These are phyloP conservation scores for Latrodectus hesperus DNA, from an alignment of 2,888 invertebrate genomes.

Conservation along the genomic window DNA sequence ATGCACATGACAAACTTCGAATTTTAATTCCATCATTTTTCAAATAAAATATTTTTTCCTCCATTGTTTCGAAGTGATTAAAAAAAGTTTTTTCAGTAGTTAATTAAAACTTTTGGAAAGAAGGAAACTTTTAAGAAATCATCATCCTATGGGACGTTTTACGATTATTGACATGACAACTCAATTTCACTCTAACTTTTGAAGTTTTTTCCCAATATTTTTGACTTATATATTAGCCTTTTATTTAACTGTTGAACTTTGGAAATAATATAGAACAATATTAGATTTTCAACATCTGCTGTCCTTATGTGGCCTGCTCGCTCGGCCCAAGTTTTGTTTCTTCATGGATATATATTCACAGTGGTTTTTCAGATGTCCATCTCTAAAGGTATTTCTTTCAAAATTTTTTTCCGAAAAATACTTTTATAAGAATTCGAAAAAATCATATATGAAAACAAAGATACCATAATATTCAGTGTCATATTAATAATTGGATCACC, in stretches of 20 bases:
- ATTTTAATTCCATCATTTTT: neutral
- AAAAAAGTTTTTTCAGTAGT: neutral
- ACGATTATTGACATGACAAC: neutral
- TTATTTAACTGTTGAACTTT: neutral
- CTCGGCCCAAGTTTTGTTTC: slow-evolving; percentile 30
- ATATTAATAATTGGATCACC: no score
- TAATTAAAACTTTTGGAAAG: neutral
- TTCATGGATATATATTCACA: slow-evolving; percentile 60
- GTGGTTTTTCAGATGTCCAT: slow-evolving; percentile 40
- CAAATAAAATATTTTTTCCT: neutral
- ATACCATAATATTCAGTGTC: no score
- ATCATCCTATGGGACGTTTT: slow-evolving; percentile 42
- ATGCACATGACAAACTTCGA: neutral
- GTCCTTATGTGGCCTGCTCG: slow-evolving; percentile 58
- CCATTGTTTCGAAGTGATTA: neutral
- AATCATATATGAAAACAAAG: no score
- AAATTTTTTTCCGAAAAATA: no score
- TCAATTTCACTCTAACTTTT: neutral
- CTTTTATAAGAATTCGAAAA: no score
- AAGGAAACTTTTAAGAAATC: slow-evolving; percentile 11
- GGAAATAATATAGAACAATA: neutral
- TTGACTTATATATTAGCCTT: neutral
- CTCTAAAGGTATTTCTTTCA: slow-evolving; percentile 47
- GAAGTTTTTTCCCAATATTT: neutral
- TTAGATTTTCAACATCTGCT: neutral